Base-by-base conservation (phyloP, 2,888 invertebrate genomes). In the Amorpha juglandis region DNA sequence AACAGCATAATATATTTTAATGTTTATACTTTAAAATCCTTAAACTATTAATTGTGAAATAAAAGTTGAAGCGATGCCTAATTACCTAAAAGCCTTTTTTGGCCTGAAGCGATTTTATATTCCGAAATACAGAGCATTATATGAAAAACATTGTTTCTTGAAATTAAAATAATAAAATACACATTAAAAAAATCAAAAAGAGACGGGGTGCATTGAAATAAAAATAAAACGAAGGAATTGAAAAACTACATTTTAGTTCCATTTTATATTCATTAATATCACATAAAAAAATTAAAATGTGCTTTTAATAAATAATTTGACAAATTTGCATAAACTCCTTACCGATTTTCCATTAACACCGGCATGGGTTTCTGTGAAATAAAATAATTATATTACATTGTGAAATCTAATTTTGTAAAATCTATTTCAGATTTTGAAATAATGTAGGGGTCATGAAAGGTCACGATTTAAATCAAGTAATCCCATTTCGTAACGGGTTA, bases 321-420 rank as follows among this genome's bases (percentile, higher is more conserved):
- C 38, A 16, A 42, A 42, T 42, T 58, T 58, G 19, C 58, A 16
- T 19, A 19, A 42, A 1, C 9, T 38, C 38, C 58, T 58, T 58
- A 58, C 58, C 58, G 1, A 19, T 42, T 58, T 19, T 42, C 58
- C 58, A 16, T 58, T 42, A 58, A 38, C 19, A 12, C 12, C 58
- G 42, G 38, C 58, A 58, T 42, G 38, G 58, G 14, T 58, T 58
- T 58, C 58, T 58, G 58, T 38, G 58, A 42, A 58, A 58, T 55
- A 58, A 58, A 58, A 58, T 19, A 58, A 6, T 19, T 6, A 16
- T 11, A 58, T 58, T 58, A 58, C 16, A 38, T 58, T 42, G 9
- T 19, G 19, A 12, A 58, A 6, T 42, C 7, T 1, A 19, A 42
- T 21, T 58, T 27, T 45, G 27, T 27, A 27, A 42, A 45, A 14